These are phyloP conservation scores for Oriolus oriolus DNA, from an alignment of 2,113 vertebrate genomes.

Conservation along the genomic window DNA sequence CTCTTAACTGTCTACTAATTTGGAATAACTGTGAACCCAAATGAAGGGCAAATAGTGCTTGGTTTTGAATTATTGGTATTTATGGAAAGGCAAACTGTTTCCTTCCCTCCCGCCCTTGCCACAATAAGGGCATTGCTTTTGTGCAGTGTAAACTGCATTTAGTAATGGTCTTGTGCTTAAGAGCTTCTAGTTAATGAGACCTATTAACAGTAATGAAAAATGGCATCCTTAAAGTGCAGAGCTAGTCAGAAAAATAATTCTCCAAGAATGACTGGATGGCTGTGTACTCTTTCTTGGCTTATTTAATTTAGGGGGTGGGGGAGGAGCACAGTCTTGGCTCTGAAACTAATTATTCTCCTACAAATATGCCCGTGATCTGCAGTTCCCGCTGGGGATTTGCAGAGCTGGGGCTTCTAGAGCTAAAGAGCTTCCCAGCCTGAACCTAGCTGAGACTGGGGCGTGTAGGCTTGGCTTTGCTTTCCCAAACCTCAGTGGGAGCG, in stretches of 20 bases:
- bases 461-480: background rate
- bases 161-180: slow-evolving; percentile 48
- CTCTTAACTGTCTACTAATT: background rate
- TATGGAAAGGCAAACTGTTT: background rate
- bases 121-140: slow-evolving; percentile 24
- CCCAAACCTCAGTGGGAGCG: background rate
- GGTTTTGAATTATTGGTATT: slow-evolving; percentile 26
- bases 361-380: background rate
- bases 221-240: slow-evolving; percentile 48
- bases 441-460: background rate
- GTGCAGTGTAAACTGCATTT: slow-evolving; percentile 46
- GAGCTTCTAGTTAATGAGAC: slow-evolving; percentile 51
- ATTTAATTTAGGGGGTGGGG: slow-evolving; percentile 36
- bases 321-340: background rate
- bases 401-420: background rate
- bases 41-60: background rate
- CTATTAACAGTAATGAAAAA: slow-evolving; percentile 62
- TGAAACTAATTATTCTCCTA: slow-evolving; percentile 6
- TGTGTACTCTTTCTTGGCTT: slow-evolving; percentile 1
- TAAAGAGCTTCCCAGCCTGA: background rate
- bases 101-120: slow-evolving; percentile 26
- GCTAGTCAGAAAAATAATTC: slow-evolving; percentile 52
- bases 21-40: background rate
- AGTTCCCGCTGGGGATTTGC: background rate
- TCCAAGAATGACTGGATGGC: slow-evolving; percentile 7